Percentiles rank a stretch among this genome's conserved stretches.
These are phyloP conservation scores for Fragum fragum DNA, from an alignment of 2,888 invertebrate genomes.

Conservation along the genomic window DNA sequence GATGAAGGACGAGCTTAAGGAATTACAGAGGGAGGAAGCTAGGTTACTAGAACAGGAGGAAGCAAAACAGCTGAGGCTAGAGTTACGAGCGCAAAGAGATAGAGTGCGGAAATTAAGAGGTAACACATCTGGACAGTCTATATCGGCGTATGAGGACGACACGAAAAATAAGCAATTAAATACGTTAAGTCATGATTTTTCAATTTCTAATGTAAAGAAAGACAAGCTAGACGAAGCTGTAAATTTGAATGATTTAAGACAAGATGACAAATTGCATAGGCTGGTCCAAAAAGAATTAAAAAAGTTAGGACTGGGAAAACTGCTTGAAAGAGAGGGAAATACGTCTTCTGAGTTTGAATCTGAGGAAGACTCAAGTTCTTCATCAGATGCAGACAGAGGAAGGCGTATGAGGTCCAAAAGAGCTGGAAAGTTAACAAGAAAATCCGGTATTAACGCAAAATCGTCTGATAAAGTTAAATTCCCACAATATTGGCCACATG, in stretches of 20 bases:
- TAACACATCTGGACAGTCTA: not conserved
- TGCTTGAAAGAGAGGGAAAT: not conserved
- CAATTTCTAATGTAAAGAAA: not conserved
- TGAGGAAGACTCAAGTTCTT: not conserved
- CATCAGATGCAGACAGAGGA: not conserved
- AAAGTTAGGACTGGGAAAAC: not conserved
- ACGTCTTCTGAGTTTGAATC: not conserved
- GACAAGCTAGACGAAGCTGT: not conserved
- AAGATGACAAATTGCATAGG: not conserved
- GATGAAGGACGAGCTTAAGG: not conserved
- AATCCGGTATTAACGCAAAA: not conserved
- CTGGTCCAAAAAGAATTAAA: not conserved
- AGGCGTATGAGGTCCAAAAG: not conserved
- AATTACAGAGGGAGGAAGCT: not conserved
- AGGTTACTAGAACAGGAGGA: not conserved
- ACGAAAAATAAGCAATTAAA: too few species aligned
- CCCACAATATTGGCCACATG: not conserved
- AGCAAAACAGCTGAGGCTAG: not conserved
- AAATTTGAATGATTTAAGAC: not conserved
- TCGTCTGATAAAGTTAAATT: not conserved
- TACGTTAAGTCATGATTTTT: too few species aligned
- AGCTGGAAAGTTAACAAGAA: not conserved
- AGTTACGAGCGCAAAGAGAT: not conserved
- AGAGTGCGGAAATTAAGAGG: slow-evolving; percentile 9
- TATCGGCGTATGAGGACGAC: too few species aligned